These are phyloP conservation scores for Magallana gigas DNA, from an alignment of 1,140 invertebrate genomes.

Conservation along the genomic window DNA sequence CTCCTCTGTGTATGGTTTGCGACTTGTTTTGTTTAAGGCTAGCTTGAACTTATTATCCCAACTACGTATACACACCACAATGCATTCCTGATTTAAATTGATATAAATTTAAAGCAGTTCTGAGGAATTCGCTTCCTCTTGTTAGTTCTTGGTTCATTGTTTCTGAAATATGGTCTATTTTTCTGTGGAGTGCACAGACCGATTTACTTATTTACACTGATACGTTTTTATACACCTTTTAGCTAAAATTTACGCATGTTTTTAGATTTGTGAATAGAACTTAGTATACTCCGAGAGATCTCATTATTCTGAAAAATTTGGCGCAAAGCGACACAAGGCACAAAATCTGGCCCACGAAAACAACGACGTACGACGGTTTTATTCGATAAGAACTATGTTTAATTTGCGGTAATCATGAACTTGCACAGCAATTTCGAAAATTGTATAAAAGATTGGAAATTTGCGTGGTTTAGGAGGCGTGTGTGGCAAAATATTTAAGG, in stretches of 20 bases:
- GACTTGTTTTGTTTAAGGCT: neutral
- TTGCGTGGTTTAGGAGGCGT: neutral
- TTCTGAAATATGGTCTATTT: neutral
- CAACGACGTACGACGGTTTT: neutral
- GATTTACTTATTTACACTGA: neutral
- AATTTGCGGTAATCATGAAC: neutral
- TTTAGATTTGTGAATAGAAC: neutral
- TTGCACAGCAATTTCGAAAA: neutral
- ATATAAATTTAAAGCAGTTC: neutral
- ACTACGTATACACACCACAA: neutral
- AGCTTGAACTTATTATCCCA: too few relatives aligned
- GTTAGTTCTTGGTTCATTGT: neutral
- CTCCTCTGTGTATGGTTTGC: neutral
- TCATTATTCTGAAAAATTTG: neutral
- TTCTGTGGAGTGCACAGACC: neutral
- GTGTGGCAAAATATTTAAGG: too few relatives aligned
- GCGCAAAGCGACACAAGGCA: neutral
- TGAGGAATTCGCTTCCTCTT: constrained; percentile 8
- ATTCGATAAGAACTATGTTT: constrained; percentile 4
- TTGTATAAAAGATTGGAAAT: constrained; percentile 6
- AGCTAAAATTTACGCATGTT: neutral
- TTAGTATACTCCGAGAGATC: neutral
- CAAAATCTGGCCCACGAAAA: constrained; percentile 18
- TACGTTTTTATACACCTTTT: neutral
- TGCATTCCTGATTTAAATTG: neutral